Conservation (phyloP, 2,888 invertebrate species). For the Lamproptera curius region DNA sequence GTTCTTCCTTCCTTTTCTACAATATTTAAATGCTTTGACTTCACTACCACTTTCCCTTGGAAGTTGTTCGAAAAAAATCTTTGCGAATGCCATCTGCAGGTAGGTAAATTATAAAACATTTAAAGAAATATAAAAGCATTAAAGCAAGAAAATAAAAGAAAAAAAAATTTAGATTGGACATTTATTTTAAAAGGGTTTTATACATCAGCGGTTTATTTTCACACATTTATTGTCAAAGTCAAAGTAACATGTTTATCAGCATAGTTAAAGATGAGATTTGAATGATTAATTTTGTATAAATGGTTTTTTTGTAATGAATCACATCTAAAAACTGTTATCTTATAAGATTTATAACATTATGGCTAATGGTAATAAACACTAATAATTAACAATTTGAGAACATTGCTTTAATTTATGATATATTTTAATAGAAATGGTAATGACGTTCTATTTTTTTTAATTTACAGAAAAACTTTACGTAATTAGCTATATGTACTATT, state of each 20-base stretch:
- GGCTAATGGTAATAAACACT: slow-evolving; percentile 1
- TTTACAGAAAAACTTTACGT: too few species aligned
- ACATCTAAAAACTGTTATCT: slow-evolving; percentile 5
- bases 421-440: too few species aligned
- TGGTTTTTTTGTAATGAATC: slow-evolving; percentile 9
- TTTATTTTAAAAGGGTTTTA: slow-evolving; percentile 54
- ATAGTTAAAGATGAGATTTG: slow-evolving; percentile 36
- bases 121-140: neutral
- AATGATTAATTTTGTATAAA: slow-evolving; percentile 21
- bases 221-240: slow-evolving; percentile 78
- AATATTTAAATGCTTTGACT: too few species aligned
- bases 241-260: slow-evolving; percentile 62
- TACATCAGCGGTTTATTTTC: slow-evolving; percentile 57
- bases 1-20: too few species aligned
- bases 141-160: slow-evolving; percentile 26
- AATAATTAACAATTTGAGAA: slow-evolving; percentile 11
- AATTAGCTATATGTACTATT: too few species aligned
- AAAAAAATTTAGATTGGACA: slow-evolving; percentile 44
- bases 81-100: too few species aligned
- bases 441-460: too few species aligned
- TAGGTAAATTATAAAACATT: too few species aligned
- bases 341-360: slow-evolving; percentile 3
- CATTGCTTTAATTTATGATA: too few species aligned
- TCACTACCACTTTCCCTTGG: too few species aligned
- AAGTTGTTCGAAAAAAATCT: too few species aligned